Evolutionary conservation across 2,888 invertebrate species (phyloP), one percentile per base, ranked within the genome.

Genomic region (Sclerodermus sp.): DNA sequence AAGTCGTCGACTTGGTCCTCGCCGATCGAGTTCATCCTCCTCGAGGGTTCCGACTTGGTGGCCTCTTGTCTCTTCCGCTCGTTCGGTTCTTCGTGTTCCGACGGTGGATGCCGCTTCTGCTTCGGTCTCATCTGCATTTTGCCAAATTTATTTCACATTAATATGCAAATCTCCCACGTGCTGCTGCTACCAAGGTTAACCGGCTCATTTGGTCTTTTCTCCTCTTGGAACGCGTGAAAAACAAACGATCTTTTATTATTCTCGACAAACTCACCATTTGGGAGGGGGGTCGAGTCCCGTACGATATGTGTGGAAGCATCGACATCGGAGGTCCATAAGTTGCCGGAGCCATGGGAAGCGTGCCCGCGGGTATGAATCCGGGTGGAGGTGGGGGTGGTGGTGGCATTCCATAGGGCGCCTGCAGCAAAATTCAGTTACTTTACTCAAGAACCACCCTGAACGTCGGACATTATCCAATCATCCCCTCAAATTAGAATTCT

Each of bases 191-290:
- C n/a, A n/a, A n/a, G n/a, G n/a, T n/a, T n/a, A n/a, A n/a, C n/a
- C n/a, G n/a, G n/a, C n/a, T n/a, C n/a, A n/a, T n/a, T n/a, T n/a
- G n/a, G n/a, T n/a, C n/a, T n/a, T n/a, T n/a, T n/a, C n/a, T n/a
- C n/a, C n/a, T n/a, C n/a, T n/a, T n/a, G n/a, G n/a, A n/a, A n/a
- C n/a, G n/a, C n/a, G n/a, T n/a, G n/a, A n/a, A n/a, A n/a, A n/a
- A n/a, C n/a, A n/a, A n/a, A n/a, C n/a, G 17, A 13, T 10, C 6
- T 38, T 38, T 8, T 6, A 13, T 14, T 14, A 42, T 47, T 56
- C 59, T 67, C n/a, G n/a, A n/a, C n/a, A n/a, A n/a, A n/a, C n/a
- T n/a, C 61, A 70, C 76, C 64, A 74, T 69, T 64, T 76, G 74
- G 46, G 74, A 71, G 37, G 72, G 63, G 41, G 73, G 74, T 49